Conservation (phyloP, 2,113 vertebrate genomes). For the Urocynchramus pylzowi region DNA sequence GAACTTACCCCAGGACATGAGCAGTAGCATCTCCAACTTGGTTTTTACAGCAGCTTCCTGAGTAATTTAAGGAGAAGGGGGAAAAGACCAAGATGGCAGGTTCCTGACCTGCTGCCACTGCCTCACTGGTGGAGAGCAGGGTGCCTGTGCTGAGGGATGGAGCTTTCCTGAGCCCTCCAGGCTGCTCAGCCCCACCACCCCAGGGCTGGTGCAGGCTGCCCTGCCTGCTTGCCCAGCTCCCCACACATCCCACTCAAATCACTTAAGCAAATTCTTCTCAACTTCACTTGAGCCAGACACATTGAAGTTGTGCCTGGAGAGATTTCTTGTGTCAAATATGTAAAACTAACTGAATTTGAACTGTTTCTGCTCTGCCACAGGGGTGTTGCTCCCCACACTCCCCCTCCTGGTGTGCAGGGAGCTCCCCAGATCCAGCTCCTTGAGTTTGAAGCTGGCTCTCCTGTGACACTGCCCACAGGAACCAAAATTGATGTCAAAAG, state of each 20-base stretch:
- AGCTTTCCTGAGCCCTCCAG: not conserved
- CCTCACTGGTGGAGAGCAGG: fast-evolving
- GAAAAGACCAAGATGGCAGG: not conserved
- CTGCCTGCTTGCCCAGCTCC: not conserved
- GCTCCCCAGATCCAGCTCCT: fast-evolving
- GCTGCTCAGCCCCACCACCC: not conserved
- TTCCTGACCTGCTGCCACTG: not conserved
- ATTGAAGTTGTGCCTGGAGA: not conserved
- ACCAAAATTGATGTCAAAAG: not conserved
- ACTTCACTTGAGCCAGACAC: not conserved
- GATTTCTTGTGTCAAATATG: not conserved
- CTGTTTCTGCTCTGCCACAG: not conserved
- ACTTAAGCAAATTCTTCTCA: not conserved
- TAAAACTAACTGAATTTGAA: not conserved
- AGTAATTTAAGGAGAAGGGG: not conserved
- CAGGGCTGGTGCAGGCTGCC: not conserved
- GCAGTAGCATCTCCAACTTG: not conserved
- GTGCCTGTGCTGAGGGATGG: not conserved
- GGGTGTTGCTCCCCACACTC: not conserved
- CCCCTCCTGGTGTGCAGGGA: not conserved
- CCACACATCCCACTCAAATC: not conserved
- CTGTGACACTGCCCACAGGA: not conserved
- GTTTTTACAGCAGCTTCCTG: not conserved
- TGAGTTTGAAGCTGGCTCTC: not conserved
- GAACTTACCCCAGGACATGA: not conserved